Conservation (phyloP, 23 tunicate species). For the Halocynthia roretzi region DNA sequence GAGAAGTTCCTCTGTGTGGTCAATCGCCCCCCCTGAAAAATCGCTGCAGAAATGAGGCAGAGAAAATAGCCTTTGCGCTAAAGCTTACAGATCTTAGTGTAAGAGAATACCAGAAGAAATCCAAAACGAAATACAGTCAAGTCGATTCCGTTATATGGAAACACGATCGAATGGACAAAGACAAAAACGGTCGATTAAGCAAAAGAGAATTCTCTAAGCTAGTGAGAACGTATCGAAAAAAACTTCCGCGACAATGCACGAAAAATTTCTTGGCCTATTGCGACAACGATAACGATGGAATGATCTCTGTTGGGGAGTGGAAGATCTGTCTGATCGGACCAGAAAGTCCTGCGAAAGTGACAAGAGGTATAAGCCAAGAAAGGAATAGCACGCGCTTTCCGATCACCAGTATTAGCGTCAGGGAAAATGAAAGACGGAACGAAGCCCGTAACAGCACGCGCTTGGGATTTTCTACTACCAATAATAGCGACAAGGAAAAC, state of each 20-base stretch:
- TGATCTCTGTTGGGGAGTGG: slow-evolving; percentile 1
- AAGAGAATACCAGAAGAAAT: not conserved
- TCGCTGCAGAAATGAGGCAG: slow-evolving; percentile 11
- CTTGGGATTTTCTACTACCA: no score
- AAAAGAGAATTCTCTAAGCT: slow-evolving; percentile 4
- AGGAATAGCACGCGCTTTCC: no score
- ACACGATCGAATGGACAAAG: slow-evolving; percentile 6
- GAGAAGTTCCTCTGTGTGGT: slow-evolving; percentile 6
- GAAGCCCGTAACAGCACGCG: no score
- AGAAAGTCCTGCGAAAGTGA: no score
- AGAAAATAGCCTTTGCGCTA: slow-evolving; percentile 15
- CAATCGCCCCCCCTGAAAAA: not conserved
- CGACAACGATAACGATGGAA: slow-evolving; percentile 5
- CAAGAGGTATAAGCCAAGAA: no score
- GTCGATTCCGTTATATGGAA: slow-evolving; percentile 1
- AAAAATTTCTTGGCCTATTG: slow-evolving; percentile 11
- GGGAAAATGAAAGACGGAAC: no score
- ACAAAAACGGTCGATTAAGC: slow-evolving; percentile 1
- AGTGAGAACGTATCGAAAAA: slow-evolving; percentile 11
- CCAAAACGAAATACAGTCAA: not conserved
- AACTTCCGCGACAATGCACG: slow-evolving; percentile 15
- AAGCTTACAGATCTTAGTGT: not conserved
- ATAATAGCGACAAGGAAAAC: no score
- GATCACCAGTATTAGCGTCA: no score
- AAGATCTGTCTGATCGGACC: slow-evolving; percentile 1